Conservation (phyloP, 2,113 vertebrate genomes). For the Carlito syrichta region DNA sequence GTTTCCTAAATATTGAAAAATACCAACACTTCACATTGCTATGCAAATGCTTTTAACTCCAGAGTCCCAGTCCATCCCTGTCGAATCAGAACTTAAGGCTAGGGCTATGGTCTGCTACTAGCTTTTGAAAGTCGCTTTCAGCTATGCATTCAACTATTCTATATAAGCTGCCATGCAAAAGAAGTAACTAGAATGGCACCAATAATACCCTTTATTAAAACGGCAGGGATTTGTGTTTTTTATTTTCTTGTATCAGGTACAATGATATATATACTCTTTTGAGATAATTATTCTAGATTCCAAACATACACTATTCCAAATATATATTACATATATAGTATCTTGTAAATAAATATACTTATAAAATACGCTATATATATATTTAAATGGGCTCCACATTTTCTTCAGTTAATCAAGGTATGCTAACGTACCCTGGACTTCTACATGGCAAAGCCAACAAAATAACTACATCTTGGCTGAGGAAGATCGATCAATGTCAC, state of each 20-base stretch:
- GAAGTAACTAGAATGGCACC: neutral
- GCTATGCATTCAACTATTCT: neutral
- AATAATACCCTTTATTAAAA: neutral
- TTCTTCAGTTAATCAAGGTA: slow-evolving; percentile 71
- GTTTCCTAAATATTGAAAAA: neutral
- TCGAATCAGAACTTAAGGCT: neutral
- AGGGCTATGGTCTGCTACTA: neutral
- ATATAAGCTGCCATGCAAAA: neutral
- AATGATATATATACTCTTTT: neutral
- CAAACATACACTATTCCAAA: no score
- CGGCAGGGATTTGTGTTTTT: neutral
- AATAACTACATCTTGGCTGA: neutral
- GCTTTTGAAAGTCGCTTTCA: neutral
- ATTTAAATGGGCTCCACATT: neutral
- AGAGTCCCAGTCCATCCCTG: neutral
- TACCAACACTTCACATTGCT: neutral
- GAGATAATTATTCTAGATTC: slow-evolving; percentile 38
- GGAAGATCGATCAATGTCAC: neutral
- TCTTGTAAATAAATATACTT: no score
- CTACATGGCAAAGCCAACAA: slow-evolving; percentile 53
- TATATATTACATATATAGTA: no score
- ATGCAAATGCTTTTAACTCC: neutral
- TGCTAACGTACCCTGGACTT: slow-evolving; percentile 60
- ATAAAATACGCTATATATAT: neutral
- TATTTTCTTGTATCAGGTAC: neutral